Percentiles rank a stretch among this genome's conserved stretches.
Evolutionary conservation across 2,888 invertebrate genomes (phyloP).

Genomic region (Selenia dentaria): DNA sequence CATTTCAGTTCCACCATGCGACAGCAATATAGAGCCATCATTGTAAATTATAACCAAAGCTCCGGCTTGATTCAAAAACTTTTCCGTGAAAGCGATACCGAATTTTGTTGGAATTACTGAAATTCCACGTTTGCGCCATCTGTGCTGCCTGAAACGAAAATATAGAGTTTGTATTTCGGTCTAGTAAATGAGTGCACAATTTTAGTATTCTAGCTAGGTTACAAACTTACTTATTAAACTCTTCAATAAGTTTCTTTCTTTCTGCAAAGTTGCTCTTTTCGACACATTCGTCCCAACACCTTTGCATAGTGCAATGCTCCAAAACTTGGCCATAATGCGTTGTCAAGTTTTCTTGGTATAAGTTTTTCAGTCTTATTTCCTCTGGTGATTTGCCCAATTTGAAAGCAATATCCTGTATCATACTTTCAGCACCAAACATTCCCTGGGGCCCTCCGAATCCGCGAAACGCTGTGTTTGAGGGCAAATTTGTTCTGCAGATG

Average conservation of each 20-base stretch:
- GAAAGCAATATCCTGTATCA: conserved; percentile 90
- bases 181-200: too few species aligned
- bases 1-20: conserved; percentile 98
- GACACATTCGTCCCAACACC: conserved; percentile 93
- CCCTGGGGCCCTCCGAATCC: conserved; percentile 97
- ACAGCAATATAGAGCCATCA: conserved; percentile 94
- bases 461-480: conserved; percentile 97
- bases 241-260: conserved; percentile 83
- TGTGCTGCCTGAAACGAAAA: conserved; percentile 85
- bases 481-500: conserved; percentile 94
- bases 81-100: conserved; percentile 92
- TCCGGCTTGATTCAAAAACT: conserved; percentile 93
- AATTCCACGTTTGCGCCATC: conserved; percentile 95
- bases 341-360: conserved; percentile 90
- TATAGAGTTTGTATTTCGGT: background rate
- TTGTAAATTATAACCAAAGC: conserved; percentile 94
- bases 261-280: conserved; percentile 86
- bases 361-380: conserved; percentile 89
- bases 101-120: conserved; percentile 93
- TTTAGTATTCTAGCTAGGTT: background rate
- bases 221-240: conserved; percentile 88
- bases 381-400: conserved; percentile 86
- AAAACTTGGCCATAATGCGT: conserved; percentile 92
- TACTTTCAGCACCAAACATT: conserved; percentile 93
- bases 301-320: conserved; percentile 88